These are phyloP conservation scores for Lissonota sp. DNA, from an alignment of 2,888 invertebrate species.

Conservation along the genomic window DNA sequence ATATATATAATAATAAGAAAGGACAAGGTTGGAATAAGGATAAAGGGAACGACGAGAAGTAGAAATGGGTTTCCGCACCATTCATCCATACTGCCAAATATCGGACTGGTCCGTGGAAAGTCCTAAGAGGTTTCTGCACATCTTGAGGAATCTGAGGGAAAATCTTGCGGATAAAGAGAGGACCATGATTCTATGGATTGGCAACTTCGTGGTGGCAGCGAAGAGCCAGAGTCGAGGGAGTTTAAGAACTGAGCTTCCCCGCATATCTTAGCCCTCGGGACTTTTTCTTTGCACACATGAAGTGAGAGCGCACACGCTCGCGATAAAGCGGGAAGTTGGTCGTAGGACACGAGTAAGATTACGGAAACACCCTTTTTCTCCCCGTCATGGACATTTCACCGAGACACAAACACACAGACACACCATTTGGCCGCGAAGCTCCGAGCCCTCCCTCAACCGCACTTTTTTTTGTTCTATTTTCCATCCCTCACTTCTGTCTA, in stretches of 20 bases:
- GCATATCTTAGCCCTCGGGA: slow-evolving; percentile 47
- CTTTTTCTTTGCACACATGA: slow-evolving; percentile 19
- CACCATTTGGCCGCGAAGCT: slow-evolving; percentile 23
- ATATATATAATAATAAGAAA: slow-evolving; percentile 19
- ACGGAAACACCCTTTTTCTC: slow-evolving; percentile 48
- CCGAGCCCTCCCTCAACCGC: neutral
- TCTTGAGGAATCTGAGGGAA: slow-evolving; percentile 37
- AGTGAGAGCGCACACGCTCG: slow-evolving; percentile 28
- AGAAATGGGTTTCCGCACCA: slow-evolving; percentile 38
- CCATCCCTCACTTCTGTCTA: slow-evolving; percentile 14
- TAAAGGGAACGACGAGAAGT: slow-evolving; percentile 17
- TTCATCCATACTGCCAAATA: slow-evolving; percentile 39
- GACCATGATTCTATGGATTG: slow-evolving; percentile 34
- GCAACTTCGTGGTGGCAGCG: neutral
- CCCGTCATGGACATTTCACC: slow-evolving; percentile 26
- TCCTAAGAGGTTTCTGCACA: slow-evolving; percentile 25
- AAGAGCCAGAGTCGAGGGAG: neutral
- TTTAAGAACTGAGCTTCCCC: slow-evolving; percentile 11
- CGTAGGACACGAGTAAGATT: slow-evolving; percentile 43
- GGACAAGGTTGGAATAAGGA: slow-evolving; percentile 14
- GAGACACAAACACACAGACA: slow-evolving; percentile 1
- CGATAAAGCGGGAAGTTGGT: slow-evolving; percentile 34
- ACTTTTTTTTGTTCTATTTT: neutral
- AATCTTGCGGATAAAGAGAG: slow-evolving; percentile 43
- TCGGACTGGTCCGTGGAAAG: slow-evolving; percentile 32